phyloP scores from a whole-genome alignment of 2,797 vertebrate genomes.

The Phalanger gymnotis region DNA sequence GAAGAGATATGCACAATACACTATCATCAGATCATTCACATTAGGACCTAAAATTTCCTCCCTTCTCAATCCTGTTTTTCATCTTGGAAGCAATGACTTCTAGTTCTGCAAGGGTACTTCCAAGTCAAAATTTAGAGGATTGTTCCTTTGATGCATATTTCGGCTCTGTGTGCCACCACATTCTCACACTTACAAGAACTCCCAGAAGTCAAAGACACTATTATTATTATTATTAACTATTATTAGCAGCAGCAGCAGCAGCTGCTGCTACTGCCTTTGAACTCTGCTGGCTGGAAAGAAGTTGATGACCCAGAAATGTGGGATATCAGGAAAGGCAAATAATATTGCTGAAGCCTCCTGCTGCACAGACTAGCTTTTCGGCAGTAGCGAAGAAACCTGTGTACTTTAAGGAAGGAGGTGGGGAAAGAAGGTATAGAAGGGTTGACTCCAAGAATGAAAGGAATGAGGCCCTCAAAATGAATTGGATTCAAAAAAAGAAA shows the following conservation, averaged over 20 bases:
- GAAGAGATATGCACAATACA: slow-evolving; percentile 18
- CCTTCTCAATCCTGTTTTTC: not conserved
- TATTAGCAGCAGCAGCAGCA: too few species aligned
- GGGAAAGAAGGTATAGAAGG: not conserved
- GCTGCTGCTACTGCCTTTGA: slow-evolving; percentile 7
- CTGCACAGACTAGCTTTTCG: not conserved
- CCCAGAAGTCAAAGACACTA: not conserved
- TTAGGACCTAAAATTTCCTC: not conserved
- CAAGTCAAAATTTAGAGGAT: not conserved
- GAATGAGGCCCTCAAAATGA: not conserved
- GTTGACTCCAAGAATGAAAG: not conserved
- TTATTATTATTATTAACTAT: too few species aligned
- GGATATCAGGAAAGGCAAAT: not conserved
- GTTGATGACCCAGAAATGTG: slow-evolving; percentile 4
- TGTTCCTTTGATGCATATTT: not conserved
- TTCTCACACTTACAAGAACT: not conserved
- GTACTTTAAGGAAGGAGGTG: slow-evolving; percentile 19
- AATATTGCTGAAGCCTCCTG: slow-evolving; percentile 6
- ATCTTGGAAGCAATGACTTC: slow-evolving; percentile 7
- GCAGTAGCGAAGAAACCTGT: slow-evolving; percentile 3
- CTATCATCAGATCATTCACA: not conserved
- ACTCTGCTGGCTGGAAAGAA: not conserved
- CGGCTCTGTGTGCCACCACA: not conserved
- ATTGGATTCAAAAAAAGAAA: slow-evolving; percentile 35
- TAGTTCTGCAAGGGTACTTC: not conserved